Conservation (phyloP, 2,888 invertebrate genomes). For the Leucophenga montana region DNA sequence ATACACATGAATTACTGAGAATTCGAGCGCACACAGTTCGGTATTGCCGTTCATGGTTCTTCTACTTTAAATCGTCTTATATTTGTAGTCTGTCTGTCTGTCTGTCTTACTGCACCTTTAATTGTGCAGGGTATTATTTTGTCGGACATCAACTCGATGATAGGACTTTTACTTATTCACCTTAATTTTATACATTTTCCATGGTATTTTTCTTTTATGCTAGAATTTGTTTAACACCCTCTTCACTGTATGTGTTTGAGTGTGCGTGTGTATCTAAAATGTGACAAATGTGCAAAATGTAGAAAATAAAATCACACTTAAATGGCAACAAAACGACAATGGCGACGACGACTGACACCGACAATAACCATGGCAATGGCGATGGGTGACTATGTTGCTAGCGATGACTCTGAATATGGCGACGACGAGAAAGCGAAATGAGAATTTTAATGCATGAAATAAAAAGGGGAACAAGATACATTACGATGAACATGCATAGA, state of each 20-base stretch:
- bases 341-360: conserved; percentile 5
- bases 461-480: conserved; percentile 17
- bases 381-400: too few species aligned
- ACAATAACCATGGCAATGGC: not conserved
- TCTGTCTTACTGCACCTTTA: not conserved
- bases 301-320: conserved; percentile 35
- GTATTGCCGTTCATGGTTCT: too few species aligned
- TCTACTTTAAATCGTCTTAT: too few species aligned
- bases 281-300: conserved; percentile 57
- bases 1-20: too few species aligned
- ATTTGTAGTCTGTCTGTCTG: too few species aligned
- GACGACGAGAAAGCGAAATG: not conserved
- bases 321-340: conserved; percentile 28
- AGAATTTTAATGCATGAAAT: not conserved
- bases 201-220: conserved; percentile 14
- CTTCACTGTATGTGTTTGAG: conserved; percentile 41
- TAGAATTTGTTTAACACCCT: conserved; percentile 19
- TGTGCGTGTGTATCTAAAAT: conserved; percentile 30
- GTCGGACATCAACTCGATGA: too few species aligned
- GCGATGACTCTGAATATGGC: too few species aligned
- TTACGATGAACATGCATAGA: not conserved
- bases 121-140: too few species aligned
- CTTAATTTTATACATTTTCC: not conserved
- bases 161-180: not conserved
- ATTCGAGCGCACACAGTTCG: too few species aligned